Evolutionary conservation across 2,888 invertebrate genomes (phyloP), one percentile per base, ranked within the genome.

Genomic region (Pristionchus mayeri): DNA sequence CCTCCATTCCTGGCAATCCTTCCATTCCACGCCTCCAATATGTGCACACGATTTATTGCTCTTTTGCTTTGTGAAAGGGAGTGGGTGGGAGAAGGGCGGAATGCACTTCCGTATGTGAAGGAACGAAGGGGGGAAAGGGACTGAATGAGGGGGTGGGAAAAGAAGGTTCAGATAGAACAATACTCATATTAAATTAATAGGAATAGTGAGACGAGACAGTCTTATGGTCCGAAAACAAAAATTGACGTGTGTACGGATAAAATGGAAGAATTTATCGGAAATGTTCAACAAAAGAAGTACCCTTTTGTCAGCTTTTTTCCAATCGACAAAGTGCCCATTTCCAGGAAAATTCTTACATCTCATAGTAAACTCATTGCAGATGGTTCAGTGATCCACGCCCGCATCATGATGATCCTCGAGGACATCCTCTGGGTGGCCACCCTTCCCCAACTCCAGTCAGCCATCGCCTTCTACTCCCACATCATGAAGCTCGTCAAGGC

Each of bases 371-470:
- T 84, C 40, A 85, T 94, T 94, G 27, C 94, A 96, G 98, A 98
- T 94, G 98, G 98, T 93, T 96, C 96, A 88, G 95, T 98, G 84
- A 94, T 98, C 92, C 96, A 97, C 1, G 98, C 98, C 40, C 95
- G 97, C 84, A 94, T 99, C 87, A 96, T 96, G 85, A 94, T 98
- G 84, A 96, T 98, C 90, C 95, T 99, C 88, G 98, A 99, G 93
- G 98, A 98, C 93, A 94, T 99, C 78, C 95, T 98, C 48, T 99
- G 98, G 98, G 98, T 98, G 92, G 94, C 91, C 87, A 93, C 89
- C 3, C 86, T 93, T 50, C 90, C 92, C 0, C 93, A 93, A 87
- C 87, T 93, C n/a, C 86, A 89, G 24, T 93, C 93, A 7, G 93
- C 93, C 16, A 90, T 93, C 96, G 96, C 91, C 96, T 98, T 93